A percentile compares a stretch with the other conserved stretches of the same genome.
Evolutionary conservation across 2,888 invertebrate species (phyloP).

Genomic region (Megamerina dolium): DNA sequence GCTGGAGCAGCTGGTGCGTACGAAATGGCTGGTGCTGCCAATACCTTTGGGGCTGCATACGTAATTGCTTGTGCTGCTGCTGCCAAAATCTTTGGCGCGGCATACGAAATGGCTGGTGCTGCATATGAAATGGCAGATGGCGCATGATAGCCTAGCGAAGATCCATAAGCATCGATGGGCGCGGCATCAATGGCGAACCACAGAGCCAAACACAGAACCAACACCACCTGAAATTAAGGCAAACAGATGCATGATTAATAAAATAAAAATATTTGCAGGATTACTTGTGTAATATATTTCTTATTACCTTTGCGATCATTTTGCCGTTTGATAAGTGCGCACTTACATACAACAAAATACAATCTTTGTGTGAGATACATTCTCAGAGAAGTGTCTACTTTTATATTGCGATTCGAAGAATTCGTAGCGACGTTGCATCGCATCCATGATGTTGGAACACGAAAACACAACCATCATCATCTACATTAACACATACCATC

Average conservation of each 20-base stretch:
- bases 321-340: constrained; percentile 29
- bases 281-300: neutral
- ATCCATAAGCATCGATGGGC: constrained; percentile 34
- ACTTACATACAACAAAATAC: constrained; percentile 46
- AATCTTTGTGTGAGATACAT: constrained; percentile 46
- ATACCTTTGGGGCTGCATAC: constrained; percentile 19
- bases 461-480: no score
- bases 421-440: no score
- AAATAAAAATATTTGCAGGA: no score
- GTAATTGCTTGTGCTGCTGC: constrained; percentile 24
- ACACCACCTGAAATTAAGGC: constrained; percentile 30
- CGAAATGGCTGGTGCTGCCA: constrained; percentile 19
- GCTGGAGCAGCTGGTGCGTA: constrained; percentile 23
- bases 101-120: constrained; percentile 29
- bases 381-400: constrained; percentile 41
- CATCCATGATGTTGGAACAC: no score
- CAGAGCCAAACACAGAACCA: constrained; percentile 38
- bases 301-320: constrained; percentile 45
- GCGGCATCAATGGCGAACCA: constrained; percentile 32
- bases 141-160: constrained; percentile 16
- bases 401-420: constrained; percentile 34
- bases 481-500: no score
- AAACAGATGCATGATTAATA: constrained; percentile 2
- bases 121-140: constrained; percentile 26
- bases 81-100: constrained; percentile 20